Conservation (phyloP, 2,888 invertebrate genomes). For the Drosophila colorata region DNA sequence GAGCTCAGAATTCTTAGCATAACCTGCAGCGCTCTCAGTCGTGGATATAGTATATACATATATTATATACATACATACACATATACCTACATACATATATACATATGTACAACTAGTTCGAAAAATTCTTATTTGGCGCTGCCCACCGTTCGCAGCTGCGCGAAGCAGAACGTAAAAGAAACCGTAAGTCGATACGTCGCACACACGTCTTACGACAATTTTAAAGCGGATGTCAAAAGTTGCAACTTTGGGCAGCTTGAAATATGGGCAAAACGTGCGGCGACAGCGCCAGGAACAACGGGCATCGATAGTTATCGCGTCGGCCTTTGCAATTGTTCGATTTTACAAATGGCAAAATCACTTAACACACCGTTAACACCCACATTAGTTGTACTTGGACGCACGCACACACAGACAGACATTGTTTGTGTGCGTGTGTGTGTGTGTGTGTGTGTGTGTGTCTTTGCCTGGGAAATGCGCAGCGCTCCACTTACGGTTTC, state of each 20-base stretch:
- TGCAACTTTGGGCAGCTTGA: slow-evolving; percentile 57
- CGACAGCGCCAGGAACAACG: slow-evolving; percentile 64
- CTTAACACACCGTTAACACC: slow-evolving; percentile 82
- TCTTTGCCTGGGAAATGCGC: slow-evolving; percentile 48
- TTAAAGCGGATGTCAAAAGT: slow-evolving; percentile 72
- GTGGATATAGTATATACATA: too few species aligned
- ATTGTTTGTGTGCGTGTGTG: neutral
- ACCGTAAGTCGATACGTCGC: slow-evolving; percentile 61
- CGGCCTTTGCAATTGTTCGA: slow-evolving; percentile 64
- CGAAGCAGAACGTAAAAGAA: slow-evolving; percentile 11
- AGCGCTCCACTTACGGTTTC: slow-evolving; percentile 58
- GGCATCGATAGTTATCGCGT: slow-evolving; percentile 70
- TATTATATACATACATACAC: too few species aligned
- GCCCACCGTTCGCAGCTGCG: slow-evolving; percentile 7
- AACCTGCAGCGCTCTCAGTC: too few species aligned
- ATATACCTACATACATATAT: neutral
- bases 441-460: slow-evolving; percentile 3
- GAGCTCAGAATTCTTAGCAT: too few species aligned
- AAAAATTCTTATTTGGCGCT: slow-evolving; percentile 19
- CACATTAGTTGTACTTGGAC: slow-evolving; percentile 78
- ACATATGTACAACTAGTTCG: neutral
- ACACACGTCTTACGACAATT: slow-evolving; percentile 34
- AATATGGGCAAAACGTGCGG: slow-evolving; percentile 81
- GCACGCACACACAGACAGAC: slow-evolving; percentile 49
- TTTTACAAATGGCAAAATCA: slow-evolving; percentile 75